A percentile compares a stretch with the other conserved stretches of the same genome.
Conservation (phyloP, 1,140 invertebrate species). For the Agraylea sexmaculata region DNA sequence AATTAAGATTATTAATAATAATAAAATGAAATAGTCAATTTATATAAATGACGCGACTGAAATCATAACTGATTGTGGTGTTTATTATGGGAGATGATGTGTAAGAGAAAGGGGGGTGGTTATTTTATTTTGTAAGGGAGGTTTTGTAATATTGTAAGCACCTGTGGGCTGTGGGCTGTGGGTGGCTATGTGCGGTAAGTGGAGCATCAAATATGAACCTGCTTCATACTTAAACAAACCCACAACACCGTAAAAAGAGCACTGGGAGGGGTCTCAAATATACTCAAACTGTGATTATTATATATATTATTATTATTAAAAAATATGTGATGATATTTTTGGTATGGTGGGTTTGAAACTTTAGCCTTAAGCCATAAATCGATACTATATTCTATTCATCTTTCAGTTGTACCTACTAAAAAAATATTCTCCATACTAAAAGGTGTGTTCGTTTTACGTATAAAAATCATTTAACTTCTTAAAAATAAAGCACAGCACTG, state of each 20-base stretch:
- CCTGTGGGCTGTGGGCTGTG: constrained; percentile 2
- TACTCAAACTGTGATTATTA: constrained; percentile 1
- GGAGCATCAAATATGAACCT: constrained; percentile 21
- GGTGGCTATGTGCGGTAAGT: constrained; percentile 10
- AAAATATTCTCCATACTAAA: not conserved
- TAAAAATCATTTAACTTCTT: too few species aligned
- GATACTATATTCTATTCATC: not conserved
- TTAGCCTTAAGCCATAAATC: not conserved
- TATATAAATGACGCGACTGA: too few species aligned
- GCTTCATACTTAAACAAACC: constrained; percentile 21
- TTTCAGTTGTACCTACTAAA: not conserved
- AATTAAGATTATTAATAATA: too few species aligned
- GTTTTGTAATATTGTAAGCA: too few species aligned
- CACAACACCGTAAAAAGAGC: constrained; percentile 19
- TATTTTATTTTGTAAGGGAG: not conserved
- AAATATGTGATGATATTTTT: too few species aligned
- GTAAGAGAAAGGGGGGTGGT: too few species aligned
- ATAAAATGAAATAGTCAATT: too few species aligned
- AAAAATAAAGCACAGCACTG: too few species aligned
- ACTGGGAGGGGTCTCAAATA: constrained; percentile 13
- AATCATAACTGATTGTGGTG: too few species aligned
- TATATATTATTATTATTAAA: constrained; percentile 5
- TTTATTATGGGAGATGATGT: too few species aligned
- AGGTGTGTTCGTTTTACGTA: too few species aligned
- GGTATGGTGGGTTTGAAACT: not conserved